phyloP scores from a whole-genome alignment of 1,140 invertebrate genomes.

The Drosophila eugracilis region DNA sequence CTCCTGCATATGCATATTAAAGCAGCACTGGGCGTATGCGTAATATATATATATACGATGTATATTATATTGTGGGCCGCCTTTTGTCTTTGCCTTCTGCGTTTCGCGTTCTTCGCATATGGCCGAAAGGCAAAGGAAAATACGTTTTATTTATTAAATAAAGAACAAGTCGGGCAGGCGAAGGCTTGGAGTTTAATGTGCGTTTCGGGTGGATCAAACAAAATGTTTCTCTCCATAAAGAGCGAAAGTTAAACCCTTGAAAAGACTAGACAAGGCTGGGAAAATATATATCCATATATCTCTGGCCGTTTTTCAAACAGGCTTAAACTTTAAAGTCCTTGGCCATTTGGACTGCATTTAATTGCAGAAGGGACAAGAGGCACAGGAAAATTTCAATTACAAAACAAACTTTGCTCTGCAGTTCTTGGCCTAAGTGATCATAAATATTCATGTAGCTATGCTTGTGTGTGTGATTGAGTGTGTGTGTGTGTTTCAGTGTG shows the following conservation, averaged over 20 bases:
- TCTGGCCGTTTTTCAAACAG: no score
- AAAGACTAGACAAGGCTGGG: not conserved
- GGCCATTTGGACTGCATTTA: constrained; percentile 24
- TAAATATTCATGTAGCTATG: constrained; percentile 39
- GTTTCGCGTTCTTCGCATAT: constrained; percentile 33
- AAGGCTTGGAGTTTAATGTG: constrained; percentile 37
- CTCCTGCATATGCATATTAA: constrained; percentile 76
- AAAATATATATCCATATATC: not conserved
- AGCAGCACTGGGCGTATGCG: constrained; percentile 67
- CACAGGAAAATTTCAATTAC: constrained; percentile 34
- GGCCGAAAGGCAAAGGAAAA: constrained; percentile 65
- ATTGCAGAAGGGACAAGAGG: constrained; percentile 17
- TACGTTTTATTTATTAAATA: constrained; percentile 78
- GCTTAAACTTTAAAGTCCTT: constrained; percentile 26
- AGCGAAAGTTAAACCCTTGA: constrained; percentile 34
- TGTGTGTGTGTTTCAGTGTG: constrained; percentile 6
- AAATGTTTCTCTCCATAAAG: constrained; percentile 18
- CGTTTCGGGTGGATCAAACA: constrained; percentile 25
- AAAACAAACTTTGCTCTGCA: constrained; percentile 39
- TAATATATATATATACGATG: constrained; percentile 61
- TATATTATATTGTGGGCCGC: constrained; percentile 49
- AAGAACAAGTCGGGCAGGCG: constrained; percentile 39
- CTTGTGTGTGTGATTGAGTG: no score
- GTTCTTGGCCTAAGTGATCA: constrained; percentile 38
- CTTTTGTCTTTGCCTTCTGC: constrained; percentile 58